Base-by-base conservation (phyloP, 2,888 invertebrate species). In the Cataglyphis livida region DNA sequence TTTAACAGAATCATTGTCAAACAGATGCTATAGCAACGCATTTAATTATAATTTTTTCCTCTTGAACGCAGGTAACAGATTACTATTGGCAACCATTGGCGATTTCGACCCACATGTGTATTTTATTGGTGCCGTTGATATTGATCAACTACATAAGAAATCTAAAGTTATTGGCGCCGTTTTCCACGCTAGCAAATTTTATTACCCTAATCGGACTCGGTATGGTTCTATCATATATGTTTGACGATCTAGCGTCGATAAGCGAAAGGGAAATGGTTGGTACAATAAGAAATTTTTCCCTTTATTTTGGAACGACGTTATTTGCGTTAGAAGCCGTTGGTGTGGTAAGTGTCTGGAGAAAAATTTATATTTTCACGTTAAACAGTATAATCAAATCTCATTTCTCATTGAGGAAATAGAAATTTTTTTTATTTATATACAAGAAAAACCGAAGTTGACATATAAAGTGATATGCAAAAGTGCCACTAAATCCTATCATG, bases 221-320 rank as follows among this genome's bases (percentile, higher is more conserved):
- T 51, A 96, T 98, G 90, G 96, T 98, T 73, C 95, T 98, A 84
- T 97, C 97, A 93, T 97, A 96, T 91, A 95, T 97, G 76, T 95
- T 97, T 87, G 95, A 96, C 81, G 96, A 96, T 62, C 95, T 97
- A 35, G 96, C 97, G 0, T 92, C 95, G 0, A 90, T 96, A 0
- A 94, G 95, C 71, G 95, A 94, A 79, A 94, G 95, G 88, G 95
- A 95, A 88, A 95, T 95, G 87, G 92, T 96, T 18, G 96, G 96
- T 0, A 93, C 95, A 3, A 91, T 95, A 71, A 90, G 93, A 85
- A 96, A 95, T 90, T 96, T 97, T 92, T 98, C 98, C 0, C 95
- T 98, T 18, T 98, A 97, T 93, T 98, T 98, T 93, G 98, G 99
- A 1, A 98, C 98, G 0, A 98, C 98, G 2, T 95, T 99, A 81